Base-by-base conservation (phyloP, 23 tunicate genomes). In the Halocynthia roretzi region DNA sequence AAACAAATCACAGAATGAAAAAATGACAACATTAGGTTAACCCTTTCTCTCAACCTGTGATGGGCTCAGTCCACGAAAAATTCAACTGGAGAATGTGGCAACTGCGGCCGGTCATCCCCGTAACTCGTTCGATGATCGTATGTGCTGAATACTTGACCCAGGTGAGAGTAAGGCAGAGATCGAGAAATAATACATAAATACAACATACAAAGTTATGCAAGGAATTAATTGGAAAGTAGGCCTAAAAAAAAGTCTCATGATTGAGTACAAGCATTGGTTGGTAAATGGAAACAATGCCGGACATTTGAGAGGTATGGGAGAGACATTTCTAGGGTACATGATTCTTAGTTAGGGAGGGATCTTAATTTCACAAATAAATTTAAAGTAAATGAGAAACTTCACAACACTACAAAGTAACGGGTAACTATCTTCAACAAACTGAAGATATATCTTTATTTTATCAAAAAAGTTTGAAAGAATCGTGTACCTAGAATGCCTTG, bases 101-200 rank as follows among this genome's bases (percentile, higher is more conserved):
- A 31, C 44, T 67, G 71, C 21, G 71, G 71, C 78, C 8, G 31
- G 14, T 52, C 63, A 53, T 11, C 56, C 21, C 52, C n/a, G 78
- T 74, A 21, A 21, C 56, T 74, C 63, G 56, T 15, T 12, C 63
- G n/a, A 40, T 54, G 71, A 50, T 74, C 78, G 22, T 74, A 44
- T 74, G 55, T 53, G 78, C 78, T 64, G 78, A 74, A 52, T 74
- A 74, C 78, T 74, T 74, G 65, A 74, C 78, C 44, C 78, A 74
- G 78, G 78, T 54, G 78, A 74, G 78, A 74, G 78, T 54, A 71
- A 74, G 56, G 78, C 78, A 74, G 78, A 74, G 44, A 74, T 74
- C 78, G 78, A 64, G 63, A 74, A 74, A 74, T 74, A 74, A 74
- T 74, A 74, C 55, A 74, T 54, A 74, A 53, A 74, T 20, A 12